Base-by-base conservation (phyloP, 1,140 invertebrate genomes). In the Condylostylus longicornis region DNA sequence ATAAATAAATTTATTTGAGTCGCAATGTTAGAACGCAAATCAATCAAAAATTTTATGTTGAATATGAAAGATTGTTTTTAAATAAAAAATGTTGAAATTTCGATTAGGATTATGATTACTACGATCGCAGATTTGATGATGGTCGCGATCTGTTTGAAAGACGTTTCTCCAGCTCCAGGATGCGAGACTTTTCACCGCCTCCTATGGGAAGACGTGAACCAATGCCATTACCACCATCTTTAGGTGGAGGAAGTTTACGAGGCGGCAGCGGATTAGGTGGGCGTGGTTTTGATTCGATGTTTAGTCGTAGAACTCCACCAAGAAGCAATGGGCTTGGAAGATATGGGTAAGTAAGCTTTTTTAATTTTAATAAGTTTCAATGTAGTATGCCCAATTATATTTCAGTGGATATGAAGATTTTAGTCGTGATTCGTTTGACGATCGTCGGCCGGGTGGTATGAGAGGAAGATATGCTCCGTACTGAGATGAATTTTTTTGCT, bases 341-440 rank as follows among this genome's bases (percentile, higher is more conserved):
- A 19, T 59, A 65, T 36, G 64, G 54, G 54, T 58, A 46, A 33
- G 22, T 33, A 21, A 30, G 20, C 7, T 41, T 42, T 10, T 4
- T 32, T 21, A 27, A 27, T 13, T 9, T 9, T 14, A 22, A n/a
- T 5, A 6, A 9, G 17, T 3, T 17, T 2, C 12, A 10, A 8
- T 7, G 8, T 40, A n/a, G n/a, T n/a, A n/a, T n/a, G n/a, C n/a
- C n/a, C n/a, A n/a, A n/a, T 35, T 31, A 3, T 12, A 18, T 56
- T 62, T 54, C 54, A 72, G 75, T 50, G 74, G 80, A 65, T 84
- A 81, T 66, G 80, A 84, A 68, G 81, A 83, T 67, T 83, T 82
- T 56, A 83, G 79, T 61, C 69, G 80, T 45, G 80, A 83, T 64
- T 78, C 78, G 28, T 83, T 83, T 65, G 80, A 84, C 65, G 79